Evolutionary conservation across 2,888 invertebrate genomes (phyloP).

Genomic region (Mythimna pallens): DNA sequence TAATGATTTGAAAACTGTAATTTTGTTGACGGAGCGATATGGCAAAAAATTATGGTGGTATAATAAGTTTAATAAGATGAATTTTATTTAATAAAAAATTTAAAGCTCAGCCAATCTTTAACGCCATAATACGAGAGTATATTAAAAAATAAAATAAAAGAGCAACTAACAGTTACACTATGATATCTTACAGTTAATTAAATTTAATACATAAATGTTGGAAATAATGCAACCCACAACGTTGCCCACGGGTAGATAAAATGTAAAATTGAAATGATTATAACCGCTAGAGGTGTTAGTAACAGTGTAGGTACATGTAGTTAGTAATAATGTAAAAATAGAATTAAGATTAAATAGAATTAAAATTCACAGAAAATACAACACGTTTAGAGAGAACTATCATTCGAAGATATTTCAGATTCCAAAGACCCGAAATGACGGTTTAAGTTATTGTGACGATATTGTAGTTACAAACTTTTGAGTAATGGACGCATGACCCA

Average conservation of each 20-base stretch:
- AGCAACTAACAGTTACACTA: too few species aligned
- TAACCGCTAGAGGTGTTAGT: too few species aligned
- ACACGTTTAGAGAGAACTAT: not conserved
- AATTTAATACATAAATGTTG: too few species aligned
- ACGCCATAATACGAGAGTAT: not conserved
- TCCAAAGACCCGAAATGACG: not conserved
- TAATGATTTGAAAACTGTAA: slow-evolving; percentile 57
- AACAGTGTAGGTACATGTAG: too few species aligned
- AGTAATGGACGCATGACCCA: not conserved
- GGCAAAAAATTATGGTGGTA: slow-evolving; percentile 48
- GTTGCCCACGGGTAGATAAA: too few species aligned
- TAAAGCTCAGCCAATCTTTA: not conserved
- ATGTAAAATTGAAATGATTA: too few species aligned
- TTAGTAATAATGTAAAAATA: too few species aligned
- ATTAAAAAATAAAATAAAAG: too few species aligned
- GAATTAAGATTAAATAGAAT: too few species aligned
- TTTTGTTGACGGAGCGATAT: slow-evolving; percentile 56
- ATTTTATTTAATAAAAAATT: not conserved
- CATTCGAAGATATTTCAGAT: not conserved
- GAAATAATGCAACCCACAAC: too few species aligned
- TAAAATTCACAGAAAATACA: too few species aligned
- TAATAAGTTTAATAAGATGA: not conserved
- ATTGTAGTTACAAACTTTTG: not conserved
- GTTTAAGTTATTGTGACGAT: not conserved
- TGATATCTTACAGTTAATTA: too few species aligned